Evolutionary conservation across 2,113 vertebrate genomes (phyloP).

Genomic region (Caranx melampygus): DNA sequence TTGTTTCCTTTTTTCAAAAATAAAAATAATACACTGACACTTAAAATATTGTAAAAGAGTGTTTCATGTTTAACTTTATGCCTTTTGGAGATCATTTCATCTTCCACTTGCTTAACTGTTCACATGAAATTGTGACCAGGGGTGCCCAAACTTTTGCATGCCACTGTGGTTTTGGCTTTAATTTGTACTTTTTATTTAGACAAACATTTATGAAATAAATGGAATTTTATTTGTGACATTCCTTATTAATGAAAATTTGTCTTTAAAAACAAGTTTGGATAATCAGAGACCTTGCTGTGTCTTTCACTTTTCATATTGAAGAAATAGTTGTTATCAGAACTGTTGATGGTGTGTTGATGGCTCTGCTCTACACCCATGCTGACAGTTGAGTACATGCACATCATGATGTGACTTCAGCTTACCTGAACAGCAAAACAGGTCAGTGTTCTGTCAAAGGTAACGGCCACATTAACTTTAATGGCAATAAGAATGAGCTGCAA

Average conservation of each 20-base stretch:
- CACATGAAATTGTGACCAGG: too few species aligned
- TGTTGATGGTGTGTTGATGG: not conserved
- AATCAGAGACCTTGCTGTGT: not conserved
- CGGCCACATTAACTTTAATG: conserved; percentile 22
- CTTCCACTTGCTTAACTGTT: too few species aligned
- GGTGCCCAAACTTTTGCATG: too few species aligned
- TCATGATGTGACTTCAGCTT: conserved; percentile 10
- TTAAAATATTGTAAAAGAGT: too few species aligned
- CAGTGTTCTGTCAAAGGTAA: conserved; percentile 11
- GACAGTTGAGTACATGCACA: not conserved
- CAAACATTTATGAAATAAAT: not conserved
- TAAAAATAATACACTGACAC: too few species aligned
- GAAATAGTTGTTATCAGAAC: not conserved
- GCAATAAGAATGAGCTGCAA: not conserved
- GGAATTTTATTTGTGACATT: not conserved
- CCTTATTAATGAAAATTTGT: not conserved
- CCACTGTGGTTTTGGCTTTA: too few species aligned
- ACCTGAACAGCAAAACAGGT: conserved; percentile 49
- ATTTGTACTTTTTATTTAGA: too few species aligned
- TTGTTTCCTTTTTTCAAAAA: too few species aligned
- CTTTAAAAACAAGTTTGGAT: not conserved
- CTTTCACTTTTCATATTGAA: not conserved
- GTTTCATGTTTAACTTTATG: too few species aligned
- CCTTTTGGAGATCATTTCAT: too few species aligned
- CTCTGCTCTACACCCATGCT: too few species aligned